Percentiles rank a stretch among this genome's conserved stretches.
Conservation (phyloP, 2,888 invertebrate species). For the Cheilosia vernalis region DNA sequence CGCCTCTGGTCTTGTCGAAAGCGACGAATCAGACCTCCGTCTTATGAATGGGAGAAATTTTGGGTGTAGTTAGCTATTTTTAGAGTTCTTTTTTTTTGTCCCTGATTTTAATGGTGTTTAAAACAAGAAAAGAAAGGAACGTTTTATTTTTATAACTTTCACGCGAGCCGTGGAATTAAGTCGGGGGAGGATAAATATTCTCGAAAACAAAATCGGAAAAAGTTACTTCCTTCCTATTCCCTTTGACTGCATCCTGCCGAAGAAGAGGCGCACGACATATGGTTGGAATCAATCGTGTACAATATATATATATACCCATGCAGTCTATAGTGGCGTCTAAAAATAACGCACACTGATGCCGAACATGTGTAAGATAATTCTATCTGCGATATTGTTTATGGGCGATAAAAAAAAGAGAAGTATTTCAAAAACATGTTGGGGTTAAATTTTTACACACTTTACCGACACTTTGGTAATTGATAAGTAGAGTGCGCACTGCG, state of each 20-base stretch:
- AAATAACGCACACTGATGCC: slow-evolving; percentile 28
- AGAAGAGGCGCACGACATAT: slow-evolving; percentile 14
- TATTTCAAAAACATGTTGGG: not conserved
- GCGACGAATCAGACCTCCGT: slow-evolving; percentile 24
- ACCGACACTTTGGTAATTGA: not conserved
- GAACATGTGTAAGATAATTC: not conserved
- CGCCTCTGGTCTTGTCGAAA: slow-evolving; percentile 37
- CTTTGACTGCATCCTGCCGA: slow-evolving; percentile 18
- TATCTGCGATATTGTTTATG: slow-evolving; percentile 1
- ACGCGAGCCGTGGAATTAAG: slow-evolving; percentile 29
- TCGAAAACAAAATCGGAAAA: slow-evolving; percentile 33
- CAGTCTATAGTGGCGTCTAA: slow-evolving; percentile 32
- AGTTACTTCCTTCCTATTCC: slow-evolving; percentile 57
- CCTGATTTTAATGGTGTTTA: slow-evolving; percentile 1
- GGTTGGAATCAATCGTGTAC: slow-evolving; percentile 25
- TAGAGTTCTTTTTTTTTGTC: slow-evolving; percentile 21
- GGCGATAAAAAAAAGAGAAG: not conserved
- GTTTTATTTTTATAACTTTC: slow-evolving; percentile 49
- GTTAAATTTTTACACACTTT: not conserved
- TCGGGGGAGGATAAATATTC: slow-evolving; percentile 17
- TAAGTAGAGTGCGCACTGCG: not conserved
- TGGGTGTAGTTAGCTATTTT: slow-evolving; percentile 50
- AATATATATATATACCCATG: not conserved
- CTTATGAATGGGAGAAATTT: slow-evolving; percentile 65
- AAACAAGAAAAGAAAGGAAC: slow-evolving; percentile 3